Base-by-base conservation (phyloP, 2,888 invertebrate species). In the Cheilosia vernalis region DNA sequence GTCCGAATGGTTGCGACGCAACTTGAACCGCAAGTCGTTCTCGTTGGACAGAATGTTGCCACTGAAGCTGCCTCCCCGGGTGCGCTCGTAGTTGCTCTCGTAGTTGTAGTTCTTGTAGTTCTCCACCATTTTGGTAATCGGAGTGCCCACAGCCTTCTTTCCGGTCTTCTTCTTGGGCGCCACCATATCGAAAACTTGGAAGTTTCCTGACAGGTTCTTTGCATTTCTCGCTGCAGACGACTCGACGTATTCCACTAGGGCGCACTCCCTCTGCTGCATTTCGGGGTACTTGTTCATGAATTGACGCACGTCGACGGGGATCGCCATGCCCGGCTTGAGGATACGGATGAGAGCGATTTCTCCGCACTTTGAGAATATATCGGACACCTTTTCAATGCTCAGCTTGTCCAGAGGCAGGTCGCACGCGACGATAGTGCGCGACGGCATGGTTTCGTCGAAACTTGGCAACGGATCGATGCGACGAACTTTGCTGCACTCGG, bases 361-460 rank as follows among this genome's bases (percentile, higher is more conserved):
- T 3, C 98, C 98, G 90, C 97, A 98, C 67, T 94, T 93, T 13
- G 96, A 95, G 92, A 98, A 98, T 86, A 98, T 92, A 90, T 98
- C 96, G 0, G 98, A 97, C n/a, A 98, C 97, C 88, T 95, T 95
- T 92, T 98, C 98, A 55, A 98, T 97, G 9, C 96, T 95, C 0
- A 98, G 95, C 88, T 95, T 96, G 49, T 97, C 97, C 74, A 96
- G 93, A 0, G 97, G 97, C 93, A 98, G 94, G 90, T 96, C 95
- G 27, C 97, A 95, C 1, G 96, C 98, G 42, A 98, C 96, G 21
- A 98, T 96, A 0, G 98, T 98, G 88, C 98, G 94, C 0, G 98
- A 98, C 0, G 98, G 97, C 61, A 97, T 96, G 0, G 98, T 97
- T 92, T 98, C 98, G 89, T 98, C 98, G 91, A 96, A 96, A 70